phyloP scores from a whole-genome alignment of 2,113 vertebrate genomes.

The Hydrolagus affinis region DNA sequence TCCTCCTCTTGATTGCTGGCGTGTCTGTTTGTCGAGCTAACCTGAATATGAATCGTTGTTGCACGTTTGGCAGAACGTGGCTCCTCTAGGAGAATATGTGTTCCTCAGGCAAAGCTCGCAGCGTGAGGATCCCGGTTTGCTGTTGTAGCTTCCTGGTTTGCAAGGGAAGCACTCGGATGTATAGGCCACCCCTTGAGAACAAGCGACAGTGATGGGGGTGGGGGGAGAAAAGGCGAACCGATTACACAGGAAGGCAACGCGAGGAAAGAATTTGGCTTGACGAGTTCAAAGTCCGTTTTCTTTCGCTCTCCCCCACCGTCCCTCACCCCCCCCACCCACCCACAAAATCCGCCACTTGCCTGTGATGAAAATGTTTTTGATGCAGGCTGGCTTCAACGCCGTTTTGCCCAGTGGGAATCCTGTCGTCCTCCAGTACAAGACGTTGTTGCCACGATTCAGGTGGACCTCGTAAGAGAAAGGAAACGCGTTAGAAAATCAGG shows the following conservation, averaged over 20 bases:
- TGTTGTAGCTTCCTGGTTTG: conserved; percentile 75
- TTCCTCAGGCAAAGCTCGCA: conserved; percentile 69
- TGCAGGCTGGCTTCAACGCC: conserved; percentile 70
- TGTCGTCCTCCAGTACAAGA: conserved; percentile 83
- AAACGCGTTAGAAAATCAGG: neutral
- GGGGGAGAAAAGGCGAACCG: neutral
- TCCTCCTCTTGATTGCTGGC: too few species aligned
- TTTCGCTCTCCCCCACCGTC: too few species aligned
- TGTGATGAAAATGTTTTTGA: conserved; percentile 79
- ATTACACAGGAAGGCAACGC: neutral
- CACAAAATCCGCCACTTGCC: conserved; percentile 54
- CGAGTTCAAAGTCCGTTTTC: too few species aligned
- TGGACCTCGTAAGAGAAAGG: conserved; percentile 53
- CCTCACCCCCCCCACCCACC: too few species aligned
- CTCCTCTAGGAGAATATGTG: conserved; percentile 73
- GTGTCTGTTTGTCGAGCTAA: too few species aligned
- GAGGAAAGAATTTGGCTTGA: neutral
- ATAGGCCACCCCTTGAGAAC: conserved; percentile 71
- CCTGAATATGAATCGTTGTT: conserved; percentile 67
- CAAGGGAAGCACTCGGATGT: conserved; percentile 95
- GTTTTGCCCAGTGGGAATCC: conserved; percentile 60
- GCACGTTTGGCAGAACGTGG: conserved; percentile 72
- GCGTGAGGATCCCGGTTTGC: conserved; percentile 61
- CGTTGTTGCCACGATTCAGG: conserved; percentile 77
- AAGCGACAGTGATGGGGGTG: too few species aligned